Evolutionary conservation across 2,888 invertebrate genomes (phyloP), one percentile per base, ranked within the genome.

Genomic region (Rhagium mordax): DNA sequence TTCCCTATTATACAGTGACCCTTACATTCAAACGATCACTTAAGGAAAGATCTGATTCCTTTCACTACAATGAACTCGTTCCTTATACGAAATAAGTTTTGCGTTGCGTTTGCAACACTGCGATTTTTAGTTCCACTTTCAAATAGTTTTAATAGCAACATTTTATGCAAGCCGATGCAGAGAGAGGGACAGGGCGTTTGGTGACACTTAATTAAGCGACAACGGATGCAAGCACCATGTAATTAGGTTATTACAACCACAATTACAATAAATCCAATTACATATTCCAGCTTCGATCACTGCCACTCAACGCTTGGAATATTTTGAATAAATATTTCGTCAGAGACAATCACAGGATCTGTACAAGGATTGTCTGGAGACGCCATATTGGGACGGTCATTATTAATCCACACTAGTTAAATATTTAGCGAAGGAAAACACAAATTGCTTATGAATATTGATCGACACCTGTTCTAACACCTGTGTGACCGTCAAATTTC

Each of bases 391-490:
- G 72, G 72, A 68, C 47, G 29, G 33, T 59, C 64, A 64, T 62
- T 64, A 69, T 33, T 20, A 21, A 61, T 61, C n/a, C 29, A 51
- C 29, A 18, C 64, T 29, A 60, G 64, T 77, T 72, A 73, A 73
- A 75, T 72, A 77, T 78, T 75, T 72, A 71, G 76, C 74, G 59
- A 72, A 72, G 74, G 72, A 72, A 77, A 59, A 76, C 74, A 75
- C 75, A 80, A 82, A 80, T 81, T 79, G 76, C 76, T 81, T 75
- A 83, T 83, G 82, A 82, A 83, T 84, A 84, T 82, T 84, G 82
- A 84, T 84, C 72, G 82, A 79, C 84, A 84, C 83, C 84, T 84
- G 84, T 80, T 81, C 75, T 74, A 74, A 83, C 82, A 83, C 83
- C 84, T 83, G 83, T 82, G 81, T 68, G 57, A 74, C 78, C 78